Evolutionary conservation across 1,140 invertebrate genomes (phyloP).

Genomic region (Heliconius eleuchia): DNA sequence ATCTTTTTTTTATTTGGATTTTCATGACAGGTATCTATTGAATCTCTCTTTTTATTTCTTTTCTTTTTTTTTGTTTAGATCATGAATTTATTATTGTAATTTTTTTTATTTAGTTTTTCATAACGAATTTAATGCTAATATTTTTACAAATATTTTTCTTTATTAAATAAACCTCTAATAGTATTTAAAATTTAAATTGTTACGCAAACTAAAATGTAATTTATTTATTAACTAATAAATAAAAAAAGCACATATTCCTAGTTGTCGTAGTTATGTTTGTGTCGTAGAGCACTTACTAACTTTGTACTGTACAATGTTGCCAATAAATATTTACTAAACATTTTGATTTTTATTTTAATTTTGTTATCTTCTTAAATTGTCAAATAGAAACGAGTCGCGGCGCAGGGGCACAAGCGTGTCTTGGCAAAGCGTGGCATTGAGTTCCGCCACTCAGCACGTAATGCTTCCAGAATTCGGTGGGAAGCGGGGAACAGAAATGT

Average conservation of each 20-base stretch:
- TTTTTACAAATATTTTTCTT: no score
- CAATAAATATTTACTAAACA: conserved; percentile 26
- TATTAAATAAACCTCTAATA: not conserved
- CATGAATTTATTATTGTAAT: not conserved
- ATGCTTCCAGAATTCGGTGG: no score
- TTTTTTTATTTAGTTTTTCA: not conserved
- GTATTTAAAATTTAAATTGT: not conserved
- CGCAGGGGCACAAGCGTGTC: no score
- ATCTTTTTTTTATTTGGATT: not conserved
- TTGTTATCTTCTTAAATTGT: not conserved
- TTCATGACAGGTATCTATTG: not conserved
- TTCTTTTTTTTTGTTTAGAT: not conserved
- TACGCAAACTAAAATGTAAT: not conserved
- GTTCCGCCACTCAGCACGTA: no score
- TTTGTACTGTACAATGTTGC: conserved; percentile 20
- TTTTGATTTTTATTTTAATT: not conserved
- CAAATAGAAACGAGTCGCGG: no score
- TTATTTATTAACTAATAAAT: not conserved
- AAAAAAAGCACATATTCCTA: not conserved
- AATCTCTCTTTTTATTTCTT: not conserved
- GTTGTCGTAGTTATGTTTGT: not conserved
- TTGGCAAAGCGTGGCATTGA: no score
- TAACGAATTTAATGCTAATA: not conserved
- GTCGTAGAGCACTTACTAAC: conserved; percentile 23
- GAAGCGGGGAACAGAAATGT: no score